Evolutionary conservation across 1,140 invertebrate species (phyloP).

Genomic region (Trinorchestia longiramus): DNA sequence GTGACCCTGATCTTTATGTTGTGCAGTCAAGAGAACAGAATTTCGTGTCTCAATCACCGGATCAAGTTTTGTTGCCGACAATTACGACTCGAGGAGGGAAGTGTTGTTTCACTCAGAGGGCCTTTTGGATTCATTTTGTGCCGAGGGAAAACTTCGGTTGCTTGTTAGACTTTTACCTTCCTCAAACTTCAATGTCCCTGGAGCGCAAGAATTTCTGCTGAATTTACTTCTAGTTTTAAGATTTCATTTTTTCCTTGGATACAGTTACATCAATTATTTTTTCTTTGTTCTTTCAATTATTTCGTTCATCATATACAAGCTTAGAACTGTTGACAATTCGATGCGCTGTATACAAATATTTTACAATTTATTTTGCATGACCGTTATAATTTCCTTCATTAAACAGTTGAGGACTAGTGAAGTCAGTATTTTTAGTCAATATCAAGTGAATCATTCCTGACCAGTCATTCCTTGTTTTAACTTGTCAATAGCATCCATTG

Average conservation of each 20-base stretch:
- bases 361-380: too few relatives aligned
- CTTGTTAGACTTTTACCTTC: background rate
- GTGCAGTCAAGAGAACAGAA: background rate
- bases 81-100: background rate
- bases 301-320: background rate
- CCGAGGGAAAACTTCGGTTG: background rate
- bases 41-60: background rate
- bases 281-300: background rate
- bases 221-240: background rate
- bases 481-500: too few relatives aligned
- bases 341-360: too few relatives aligned
- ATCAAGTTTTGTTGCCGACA: background rate
- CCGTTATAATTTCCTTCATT: too few relatives aligned
- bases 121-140: background rate
- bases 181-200: background rate
- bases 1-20: background rate
- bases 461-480: too few relatives aligned
- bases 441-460: too few relatives aligned
- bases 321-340: too few relatives aligned
- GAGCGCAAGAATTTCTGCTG: background rate
- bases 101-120: background rate
- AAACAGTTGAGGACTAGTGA: too few relatives aligned
- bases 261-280: background rate
- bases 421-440: too few relatives aligned
- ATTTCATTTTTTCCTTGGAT: background rate